These are phyloP conservation scores for Cenopis cana DNA, from an alignment of 2,888 invertebrate genomes.

Conservation along the genomic window DNA sequence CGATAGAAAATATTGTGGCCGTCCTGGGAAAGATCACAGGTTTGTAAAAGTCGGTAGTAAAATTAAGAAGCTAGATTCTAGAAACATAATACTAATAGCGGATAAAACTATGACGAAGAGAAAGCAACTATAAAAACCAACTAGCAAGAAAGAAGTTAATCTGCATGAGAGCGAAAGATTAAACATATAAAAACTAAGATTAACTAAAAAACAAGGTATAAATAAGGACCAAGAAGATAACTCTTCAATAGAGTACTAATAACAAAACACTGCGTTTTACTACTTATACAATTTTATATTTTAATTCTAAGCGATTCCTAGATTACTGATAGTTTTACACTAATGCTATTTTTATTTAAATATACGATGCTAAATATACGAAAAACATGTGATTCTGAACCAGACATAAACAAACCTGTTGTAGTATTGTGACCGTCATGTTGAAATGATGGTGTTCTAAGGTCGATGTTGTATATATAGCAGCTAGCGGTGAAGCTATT, in stretches of 20 bases:
- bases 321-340: too few species aligned
- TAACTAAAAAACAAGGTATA: too few species aligned
- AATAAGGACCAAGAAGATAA: background rate
- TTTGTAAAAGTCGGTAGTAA: background rate
- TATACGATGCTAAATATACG: too few species aligned
- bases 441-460: conserved; percentile 96
- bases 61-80: background rate
- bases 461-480: conserved; percentile 94
- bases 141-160: too few species aligned
- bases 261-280: background rate
- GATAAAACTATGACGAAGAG: background rate
- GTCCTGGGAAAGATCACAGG: conserved; percentile 83
- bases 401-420: conserved; percentile 82
- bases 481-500: conserved; percentile 92
- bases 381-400: too few species aligned
- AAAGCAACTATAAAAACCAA: background rate
- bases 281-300: background rate
- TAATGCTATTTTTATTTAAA: too few species aligned
- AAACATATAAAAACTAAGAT: too few species aligned
- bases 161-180: too few species aligned
- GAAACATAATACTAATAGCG: too few species aligned
- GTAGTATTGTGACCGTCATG: conserved; percentile 93
- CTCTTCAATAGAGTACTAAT: background rate
- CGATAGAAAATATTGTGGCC: conserved; percentile 94
- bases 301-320: too few species aligned